Evolutionary conservation across 2,888 invertebrate genomes (phyloP), one percentile per base, ranked within the genome.

Genomic region (Clanis bilineata): DNA sequence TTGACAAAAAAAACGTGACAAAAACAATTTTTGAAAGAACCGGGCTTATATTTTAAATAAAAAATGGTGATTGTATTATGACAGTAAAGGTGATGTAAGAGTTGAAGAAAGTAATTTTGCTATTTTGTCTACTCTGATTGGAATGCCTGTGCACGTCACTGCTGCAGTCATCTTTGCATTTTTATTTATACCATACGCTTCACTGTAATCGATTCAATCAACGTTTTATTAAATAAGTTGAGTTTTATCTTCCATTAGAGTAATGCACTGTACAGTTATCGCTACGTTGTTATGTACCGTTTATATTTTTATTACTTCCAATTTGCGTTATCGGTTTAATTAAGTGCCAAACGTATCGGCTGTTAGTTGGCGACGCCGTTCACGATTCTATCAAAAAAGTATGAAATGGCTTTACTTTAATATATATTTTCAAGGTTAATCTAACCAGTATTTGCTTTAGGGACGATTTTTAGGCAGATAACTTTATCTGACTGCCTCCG

Each of bases 221-320:
- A 69, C 70, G 64, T 70, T 64, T 58, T 62, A 55, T 15, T 43
- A 54, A 47, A 54, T 83, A 83, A 81, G 78, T 82, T 79, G 58
- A 70, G 64, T 67, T 80, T 65, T 80, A 86, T 86, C 88, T 90
- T 90, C 88, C 88, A 90, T 83, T 90, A 88, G 86, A 64, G 56
- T 63, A 54, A 28, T 65, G 56, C 61, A 68, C 73, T 85, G 85
- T 86, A 86, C 79, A 84, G 73, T 84, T 82, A 83, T 85, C 77
- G 82, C 76, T 77, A 74, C 60, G 59, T 66, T 62, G 74, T 80
- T 79, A 78, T 75, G 32, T 82, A 58, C 10, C 38, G 47, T 58
- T 25, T 25, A 51, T 58, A 51, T 47, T 47, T 47, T 58, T 51
- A 39, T 58, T 25, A 23, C 70, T 72, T 70, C 59, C 59, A 60